Conservation (phyloP, 2,888 invertebrate species). For the Periphyllus acericola region DNA sequence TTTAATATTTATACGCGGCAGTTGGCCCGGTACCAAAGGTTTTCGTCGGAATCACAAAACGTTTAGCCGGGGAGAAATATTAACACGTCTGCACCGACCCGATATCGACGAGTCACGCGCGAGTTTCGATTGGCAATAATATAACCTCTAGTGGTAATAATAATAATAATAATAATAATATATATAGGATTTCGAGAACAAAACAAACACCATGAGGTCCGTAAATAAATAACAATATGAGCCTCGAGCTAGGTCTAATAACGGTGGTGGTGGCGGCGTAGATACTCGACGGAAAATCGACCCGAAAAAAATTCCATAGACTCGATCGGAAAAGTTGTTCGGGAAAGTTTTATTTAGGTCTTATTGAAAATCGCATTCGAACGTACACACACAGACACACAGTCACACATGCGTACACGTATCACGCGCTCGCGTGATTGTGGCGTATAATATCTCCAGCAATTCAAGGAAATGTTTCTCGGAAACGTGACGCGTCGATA, state of each 20-base stretch:
- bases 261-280: not conserved
- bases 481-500: not conserved
- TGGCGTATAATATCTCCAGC: not conserved
- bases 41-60: not conserved
- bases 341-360: not conserved
- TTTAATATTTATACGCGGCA: not conserved
- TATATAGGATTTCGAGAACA: slow-evolving; percentile 32
- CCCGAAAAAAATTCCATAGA: not conserved
- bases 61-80: not conserved
- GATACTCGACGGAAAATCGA: not conserved
- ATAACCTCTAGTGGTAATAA: not conserved
- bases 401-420: too few relatives aligned
- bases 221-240: slow-evolving; percentile 35
- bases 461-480: not conserved
- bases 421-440: too few relatives aligned
- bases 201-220: slow-evolving; percentile 7
- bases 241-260: not conserved
- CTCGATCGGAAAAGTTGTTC: not conserved
- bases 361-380: not conserved
- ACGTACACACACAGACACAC: too few relatives aligned
- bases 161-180: not conserved
- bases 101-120: not conserved
- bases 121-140: not conserved
- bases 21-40: slow-evolving; percentile 25
- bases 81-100: not conserved